Base-by-base conservation (phyloP, 2,888 invertebrate genomes). In the Netelia virgata region DNA sequence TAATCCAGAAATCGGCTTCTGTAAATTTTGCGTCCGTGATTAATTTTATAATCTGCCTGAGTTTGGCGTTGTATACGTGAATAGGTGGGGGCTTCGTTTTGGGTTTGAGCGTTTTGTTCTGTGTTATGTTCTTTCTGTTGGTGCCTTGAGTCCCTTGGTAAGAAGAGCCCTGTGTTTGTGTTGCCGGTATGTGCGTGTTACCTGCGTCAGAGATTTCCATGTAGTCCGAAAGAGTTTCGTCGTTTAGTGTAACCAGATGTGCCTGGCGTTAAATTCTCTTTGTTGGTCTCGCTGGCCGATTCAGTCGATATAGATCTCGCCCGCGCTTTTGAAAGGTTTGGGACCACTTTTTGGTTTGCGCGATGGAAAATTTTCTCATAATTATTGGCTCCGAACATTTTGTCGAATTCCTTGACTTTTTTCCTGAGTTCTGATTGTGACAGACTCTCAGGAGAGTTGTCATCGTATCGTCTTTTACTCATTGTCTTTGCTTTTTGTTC, bases 1-100 rank as follows among this genome's bases (percentile, higher is more conserved):
- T 77, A 0, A 82, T 1, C 41, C 61, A 69, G 20, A 77, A 73
- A 10, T 64, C 55, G 1, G 41, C 64, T 14, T 76, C 66, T 1
- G 20, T 18, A 0, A 77, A 36, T 14, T 72, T 63, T 1, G 64
- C 66, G 0, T 70, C 43, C 0, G 14, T 23, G 0, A 75, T 1
- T 0, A 74, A 9, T 43, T 55, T 36, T 0, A 70, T 41, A 0
- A 36, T 16, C 1, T 8, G n/a, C 16, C 72, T 57, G 9, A 23
- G 43, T 6, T 14, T 72, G 11, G 20, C 3, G 3, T 43, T 43
- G 10, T 28, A 28, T 3, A 28, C 28, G 6, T 28, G 28, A 0
- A 28, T 28, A 28, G 28, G 28, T 5, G 28, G 28, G 6, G 28
- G 28, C 28, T 28, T 28, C 6, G 28, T 28, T 28, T 28, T 28